Conservation (phyloP, 2,797 vertebrate species). For the Halcyon badia region DNA sequence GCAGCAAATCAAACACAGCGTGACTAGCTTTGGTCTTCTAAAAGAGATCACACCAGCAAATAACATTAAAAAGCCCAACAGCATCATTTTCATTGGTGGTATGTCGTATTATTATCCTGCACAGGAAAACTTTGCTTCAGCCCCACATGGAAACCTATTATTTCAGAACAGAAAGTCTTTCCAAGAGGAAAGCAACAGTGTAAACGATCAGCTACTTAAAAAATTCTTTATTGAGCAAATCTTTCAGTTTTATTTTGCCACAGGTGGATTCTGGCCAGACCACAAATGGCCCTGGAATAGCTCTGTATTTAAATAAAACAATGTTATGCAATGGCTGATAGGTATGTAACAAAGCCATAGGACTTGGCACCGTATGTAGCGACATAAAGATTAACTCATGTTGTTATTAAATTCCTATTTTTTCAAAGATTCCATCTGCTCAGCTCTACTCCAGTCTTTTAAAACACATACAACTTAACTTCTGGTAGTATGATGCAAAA, state of each 20-base stretch:
- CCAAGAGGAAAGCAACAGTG: background rate
- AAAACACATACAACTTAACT: background rate
- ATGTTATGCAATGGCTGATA: background rate
- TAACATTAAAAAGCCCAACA: background rate
- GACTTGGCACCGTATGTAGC: background rate
- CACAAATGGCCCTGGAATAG: background rate
- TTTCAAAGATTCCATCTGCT: background rate
- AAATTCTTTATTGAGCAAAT: background rate
- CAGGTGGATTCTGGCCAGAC: background rate
- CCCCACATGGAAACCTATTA: background rate
- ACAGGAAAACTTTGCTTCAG: background rate
- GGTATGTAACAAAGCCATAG: background rate
- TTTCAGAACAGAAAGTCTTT: background rate
- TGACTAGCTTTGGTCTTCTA: background rate
- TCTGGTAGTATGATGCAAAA: background rate
- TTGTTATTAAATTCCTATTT: background rate
- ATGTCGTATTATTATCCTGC: background rate
- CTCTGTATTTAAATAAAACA: background rate
- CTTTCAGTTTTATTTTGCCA: background rate
- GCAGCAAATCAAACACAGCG: background rate
- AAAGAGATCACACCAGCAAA: background rate
- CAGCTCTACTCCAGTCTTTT: background rate
- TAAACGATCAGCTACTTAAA: background rate
- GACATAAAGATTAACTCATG: background rate
- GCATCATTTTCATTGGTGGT: background rate